These are phyloP conservation scores for Ciconia maguari DNA, from an alignment of 2,113 vertebrate genomes.

Conservation along the genomic window DNA sequence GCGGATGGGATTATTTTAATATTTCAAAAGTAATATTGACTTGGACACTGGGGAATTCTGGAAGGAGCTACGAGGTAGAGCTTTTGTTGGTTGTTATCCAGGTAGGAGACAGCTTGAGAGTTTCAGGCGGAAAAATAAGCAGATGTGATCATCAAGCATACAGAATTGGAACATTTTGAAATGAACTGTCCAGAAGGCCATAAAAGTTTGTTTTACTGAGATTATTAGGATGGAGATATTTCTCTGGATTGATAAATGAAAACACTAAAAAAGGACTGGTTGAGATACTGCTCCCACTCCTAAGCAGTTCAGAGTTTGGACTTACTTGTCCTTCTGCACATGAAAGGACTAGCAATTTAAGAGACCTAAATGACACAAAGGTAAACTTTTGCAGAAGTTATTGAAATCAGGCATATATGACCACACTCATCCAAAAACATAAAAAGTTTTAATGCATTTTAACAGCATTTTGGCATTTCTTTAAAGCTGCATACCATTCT, in stretches of 20 bases:
- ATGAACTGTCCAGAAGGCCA: neutral
- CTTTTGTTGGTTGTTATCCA: neutral
- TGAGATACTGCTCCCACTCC: neutral
- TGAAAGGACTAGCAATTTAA: neutral
- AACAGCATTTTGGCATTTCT: neutral
- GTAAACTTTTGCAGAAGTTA: neutral
- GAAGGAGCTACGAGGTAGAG: neutral
- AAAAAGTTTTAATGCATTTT: neutral
- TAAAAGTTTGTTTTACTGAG: neutral
- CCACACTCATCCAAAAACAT: neutral
- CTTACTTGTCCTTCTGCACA: neutral
- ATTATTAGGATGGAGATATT: neutral
- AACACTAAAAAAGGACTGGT: neutral
- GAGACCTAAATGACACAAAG: neutral
- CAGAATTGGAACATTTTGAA: neutral
- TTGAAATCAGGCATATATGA: neutral
- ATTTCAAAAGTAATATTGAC: neutral
- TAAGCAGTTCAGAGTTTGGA: neutral
- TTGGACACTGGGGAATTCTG: neutral
- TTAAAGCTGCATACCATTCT: neutral
- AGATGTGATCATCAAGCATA: neutral
- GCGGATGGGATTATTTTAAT: neutral
- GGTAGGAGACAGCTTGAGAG: slow-evolving; percentile 25
- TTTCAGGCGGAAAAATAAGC: neutral
- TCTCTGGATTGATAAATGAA: neutral